These are phyloP conservation scores for Dryobates pubescens DNA, from an alignment of 2,797 vertebrate genomes.

Conservation along the genomic window DNA sequence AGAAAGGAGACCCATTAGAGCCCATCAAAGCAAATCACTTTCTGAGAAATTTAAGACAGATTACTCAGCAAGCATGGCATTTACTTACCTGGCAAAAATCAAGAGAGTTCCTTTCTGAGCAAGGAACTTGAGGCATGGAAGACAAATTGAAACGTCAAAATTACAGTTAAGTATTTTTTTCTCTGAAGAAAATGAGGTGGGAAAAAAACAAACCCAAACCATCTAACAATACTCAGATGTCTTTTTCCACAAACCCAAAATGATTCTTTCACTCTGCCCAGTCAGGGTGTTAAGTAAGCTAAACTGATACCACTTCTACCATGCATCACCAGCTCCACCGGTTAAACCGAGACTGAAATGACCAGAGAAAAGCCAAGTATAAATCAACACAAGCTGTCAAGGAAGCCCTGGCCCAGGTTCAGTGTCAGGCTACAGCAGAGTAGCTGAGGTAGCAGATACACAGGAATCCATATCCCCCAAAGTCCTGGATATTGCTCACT, in stretches of 20 bases:
- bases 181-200: not conserved
- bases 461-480: not conserved
- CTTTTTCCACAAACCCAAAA: not conserved
- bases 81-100: not conserved
- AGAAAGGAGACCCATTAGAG: not conserved
- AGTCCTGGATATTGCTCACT: accelerated
- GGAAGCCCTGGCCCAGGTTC: not conserved
- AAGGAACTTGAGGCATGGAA: not conserved
- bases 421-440: not conserved
- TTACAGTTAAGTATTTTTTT: not conserved
- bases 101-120: not conserved
- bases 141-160: not conserved
- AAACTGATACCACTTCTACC: not conserved
- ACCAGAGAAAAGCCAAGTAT: not conserved
- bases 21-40: not conserved
- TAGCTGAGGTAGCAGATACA: not conserved
- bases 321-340: not conserved
- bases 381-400: not conserved
- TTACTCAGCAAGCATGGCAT: not conserved
- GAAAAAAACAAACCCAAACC: not conserved
- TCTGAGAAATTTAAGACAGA: not conserved
- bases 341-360: not conserved
- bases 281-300: not conserved
- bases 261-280: not conserved
- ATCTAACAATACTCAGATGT: accelerated